Conservation (phyloP, 2,797 vertebrate species). For the Paguma larvata region DNA sequence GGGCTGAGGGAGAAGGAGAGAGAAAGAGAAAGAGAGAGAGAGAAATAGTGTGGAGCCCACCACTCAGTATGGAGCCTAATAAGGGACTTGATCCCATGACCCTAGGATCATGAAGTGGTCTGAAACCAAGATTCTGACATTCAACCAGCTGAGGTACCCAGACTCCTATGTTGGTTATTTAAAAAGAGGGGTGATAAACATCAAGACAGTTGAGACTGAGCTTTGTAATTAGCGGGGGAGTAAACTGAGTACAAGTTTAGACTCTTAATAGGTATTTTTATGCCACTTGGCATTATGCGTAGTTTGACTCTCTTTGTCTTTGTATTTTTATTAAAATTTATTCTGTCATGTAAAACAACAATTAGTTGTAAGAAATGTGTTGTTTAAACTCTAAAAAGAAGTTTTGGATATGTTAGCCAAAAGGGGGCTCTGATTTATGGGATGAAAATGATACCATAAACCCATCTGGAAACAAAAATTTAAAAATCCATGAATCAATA, state of each 20-base stretch:
- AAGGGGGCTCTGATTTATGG: not conserved
- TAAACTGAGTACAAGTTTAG: not conserved
- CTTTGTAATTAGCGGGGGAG: not conserved
- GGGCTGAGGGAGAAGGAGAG: too few species aligned
- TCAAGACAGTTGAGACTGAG: not conserved
- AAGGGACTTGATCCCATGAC: too few species aligned
- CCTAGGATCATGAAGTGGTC: too few species aligned
- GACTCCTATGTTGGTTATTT: not conserved
- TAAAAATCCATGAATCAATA: not conserved
- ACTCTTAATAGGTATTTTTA: not conserved
- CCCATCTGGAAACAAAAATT: not conserved
- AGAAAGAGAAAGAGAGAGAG: too few species aligned
- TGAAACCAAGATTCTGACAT: too few species aligned
- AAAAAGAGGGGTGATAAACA: not conserved
- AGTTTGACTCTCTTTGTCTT: not conserved
- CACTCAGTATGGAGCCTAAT: too few species aligned
- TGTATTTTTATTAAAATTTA: not conserved
- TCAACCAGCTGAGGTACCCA: too few species aligned
- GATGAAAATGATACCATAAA: not conserved
- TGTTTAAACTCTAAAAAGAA: not conserved
- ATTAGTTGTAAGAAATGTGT: not conserved
- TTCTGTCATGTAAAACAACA: not conserved
- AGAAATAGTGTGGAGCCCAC: too few species aligned
- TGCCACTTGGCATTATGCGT: not conserved
- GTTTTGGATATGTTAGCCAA: not conserved